These are phyloP conservation scores for Papilio polyxenes DNA, from an alignment of 1,140 invertebrate species.

Conservation along the genomic window DNA sequence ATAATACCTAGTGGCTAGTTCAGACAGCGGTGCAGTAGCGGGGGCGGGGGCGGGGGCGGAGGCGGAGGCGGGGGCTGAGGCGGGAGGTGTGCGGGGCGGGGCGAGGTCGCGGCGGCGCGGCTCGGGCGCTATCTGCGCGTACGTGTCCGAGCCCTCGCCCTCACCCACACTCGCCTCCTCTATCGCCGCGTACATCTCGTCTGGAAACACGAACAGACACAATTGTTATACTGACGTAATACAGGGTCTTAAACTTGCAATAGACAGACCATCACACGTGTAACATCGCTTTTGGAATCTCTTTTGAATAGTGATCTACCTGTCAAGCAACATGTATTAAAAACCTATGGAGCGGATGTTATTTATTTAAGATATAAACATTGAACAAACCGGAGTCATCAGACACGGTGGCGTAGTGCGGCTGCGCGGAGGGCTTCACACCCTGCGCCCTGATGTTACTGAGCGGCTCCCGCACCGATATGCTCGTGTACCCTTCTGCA, in stretches of 20 bases:
- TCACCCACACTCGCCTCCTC: slow-evolving; percentile 86
- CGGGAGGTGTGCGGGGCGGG: slow-evolving; percentile 31
- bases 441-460: slow-evolving; percentile 80
- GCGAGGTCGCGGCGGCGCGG: slow-evolving; percentile 55
- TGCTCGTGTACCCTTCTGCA: slow-evolving; percentile 93
- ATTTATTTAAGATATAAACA: background rate
- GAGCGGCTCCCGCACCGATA: slow-evolving; percentile 92
- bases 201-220: slow-evolving; percentile 69
- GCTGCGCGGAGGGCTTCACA: slow-evolving; percentile 62
- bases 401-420: slow-evolving; percentile 91
- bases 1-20: background rate
- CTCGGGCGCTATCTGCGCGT: slow-evolving; percentile 90
- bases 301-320: too few relatives aligned
- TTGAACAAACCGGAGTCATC: slow-evolving; percentile 87
- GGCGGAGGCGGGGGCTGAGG: background rate
- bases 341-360: background rate
- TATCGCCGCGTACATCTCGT: slow-evolving; percentile 95
- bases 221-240: too few relatives aligned
- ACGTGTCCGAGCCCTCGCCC: slow-evolving; percentile 90
- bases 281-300: background rate
- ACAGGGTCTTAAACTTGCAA: background rate
- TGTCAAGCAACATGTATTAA: too few relatives aligned
- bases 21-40: background rate
- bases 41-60: slow-evolving; percentile 25
- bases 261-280: background rate